Evolutionary conservation across 2,113 vertebrate genomes (phyloP).

Genomic region (Catharus minimus): DNA sequence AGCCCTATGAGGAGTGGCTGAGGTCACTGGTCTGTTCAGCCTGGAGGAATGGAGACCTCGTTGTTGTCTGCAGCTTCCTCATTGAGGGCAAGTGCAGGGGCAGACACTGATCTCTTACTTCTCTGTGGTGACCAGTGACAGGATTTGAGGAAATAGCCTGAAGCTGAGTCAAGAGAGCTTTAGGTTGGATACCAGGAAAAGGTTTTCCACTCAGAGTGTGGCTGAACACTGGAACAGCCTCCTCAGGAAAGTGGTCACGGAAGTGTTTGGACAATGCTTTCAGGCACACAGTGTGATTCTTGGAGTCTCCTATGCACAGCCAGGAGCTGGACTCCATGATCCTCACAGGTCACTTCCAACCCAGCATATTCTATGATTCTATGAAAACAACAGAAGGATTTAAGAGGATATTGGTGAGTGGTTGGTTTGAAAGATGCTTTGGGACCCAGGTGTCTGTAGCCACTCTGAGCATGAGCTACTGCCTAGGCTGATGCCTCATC

Average conservation of each 20-base stretch:
- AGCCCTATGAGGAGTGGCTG: not conserved
- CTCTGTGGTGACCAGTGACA: not conserved
- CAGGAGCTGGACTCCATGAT: not conserved
- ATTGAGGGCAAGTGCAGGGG: not conserved
- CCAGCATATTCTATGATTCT: not conserved
- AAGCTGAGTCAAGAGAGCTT: not conserved
- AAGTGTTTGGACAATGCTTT: not conserved
- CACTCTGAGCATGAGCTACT: not conserved
- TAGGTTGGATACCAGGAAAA: not conserved
- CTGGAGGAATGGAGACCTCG: not conserved
- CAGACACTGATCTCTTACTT: not conserved
- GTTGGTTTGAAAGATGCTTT: not conserved
- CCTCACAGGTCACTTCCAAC: not conserved
- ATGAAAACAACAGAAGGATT: not conserved
- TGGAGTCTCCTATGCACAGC: not conserved
- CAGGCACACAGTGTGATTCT: not conserved
- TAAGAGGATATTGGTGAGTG: not conserved
- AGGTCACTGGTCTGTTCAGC: not conserved
- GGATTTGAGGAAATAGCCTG: not conserved
- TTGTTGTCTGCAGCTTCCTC: not conserved
- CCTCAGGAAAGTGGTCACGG: not conserved
- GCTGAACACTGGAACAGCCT: not conserved
- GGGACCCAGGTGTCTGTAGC: not conserved
- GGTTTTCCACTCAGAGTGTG: not conserved
- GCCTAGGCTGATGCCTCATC: not conserved